These are phyloP conservation scores for Epirrhoe alternata DNA, from an alignment of 2,888 invertebrate genomes.

Conservation along the genomic window DNA sequence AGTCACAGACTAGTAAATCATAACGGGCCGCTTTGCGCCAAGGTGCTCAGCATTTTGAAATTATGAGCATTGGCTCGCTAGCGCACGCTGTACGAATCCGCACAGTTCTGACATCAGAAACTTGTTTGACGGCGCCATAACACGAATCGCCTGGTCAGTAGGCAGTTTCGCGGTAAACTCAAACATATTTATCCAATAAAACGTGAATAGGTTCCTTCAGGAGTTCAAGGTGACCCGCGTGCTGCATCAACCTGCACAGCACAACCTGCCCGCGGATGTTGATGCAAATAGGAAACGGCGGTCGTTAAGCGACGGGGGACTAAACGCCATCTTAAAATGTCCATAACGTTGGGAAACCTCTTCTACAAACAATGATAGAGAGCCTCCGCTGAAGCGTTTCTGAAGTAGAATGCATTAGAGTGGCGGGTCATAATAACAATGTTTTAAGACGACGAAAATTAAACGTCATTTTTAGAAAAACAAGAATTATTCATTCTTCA, in stretches of 20 bases:
- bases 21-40: conserved; percentile 27
- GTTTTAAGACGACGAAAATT: too few relatives aligned
- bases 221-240: background rate
- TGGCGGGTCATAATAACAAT: too few relatives aligned
- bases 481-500: too few relatives aligned
- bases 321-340: background rate
- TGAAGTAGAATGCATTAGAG: background rate
- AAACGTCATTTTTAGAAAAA: too few relatives aligned
- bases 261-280: background rate
- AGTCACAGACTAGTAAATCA: conserved; percentile 38
- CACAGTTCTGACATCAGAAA: background rate
- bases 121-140: background rate
- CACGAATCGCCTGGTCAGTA: background rate
- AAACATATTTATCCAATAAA: conserved; percentile 2
- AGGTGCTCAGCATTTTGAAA: conserved; percentile 25
- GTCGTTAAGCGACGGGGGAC: background rate
- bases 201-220: background rate
- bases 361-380: background rate
- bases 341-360: background rate
- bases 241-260: background rate
- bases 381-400: background rate
- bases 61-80: background rate
- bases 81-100: background rate
- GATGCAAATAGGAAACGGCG: background rate
- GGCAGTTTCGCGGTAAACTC: background rate